phyloP scores from a whole-genome alignment of 2,113 vertebrate genomes.

The Colius striatus region DNA sequence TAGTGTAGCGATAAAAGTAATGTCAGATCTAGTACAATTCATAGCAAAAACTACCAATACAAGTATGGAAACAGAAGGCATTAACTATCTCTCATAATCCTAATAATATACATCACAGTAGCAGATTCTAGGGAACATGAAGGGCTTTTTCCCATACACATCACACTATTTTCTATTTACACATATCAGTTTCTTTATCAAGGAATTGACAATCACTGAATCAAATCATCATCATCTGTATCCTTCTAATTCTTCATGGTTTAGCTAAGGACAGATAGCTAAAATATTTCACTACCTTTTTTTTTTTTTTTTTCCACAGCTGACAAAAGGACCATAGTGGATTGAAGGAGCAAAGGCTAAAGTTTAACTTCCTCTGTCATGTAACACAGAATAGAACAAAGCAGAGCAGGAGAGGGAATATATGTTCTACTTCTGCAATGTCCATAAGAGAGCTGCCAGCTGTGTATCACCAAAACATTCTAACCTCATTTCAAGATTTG shows the following conservation, averaged over 20 bases:
- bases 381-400: background rate
- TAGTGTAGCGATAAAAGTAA: background rate
- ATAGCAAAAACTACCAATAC: background rate
- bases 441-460: background rate
- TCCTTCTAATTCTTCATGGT: background rate
- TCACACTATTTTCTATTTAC: background rate
- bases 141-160: background rate
- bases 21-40: background rate
- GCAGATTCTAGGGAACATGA: background rate
- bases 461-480: background rate
- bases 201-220: background rate
- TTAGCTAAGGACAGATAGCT: background rate
- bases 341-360: background rate
- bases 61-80: background rate
- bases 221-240: background rate
- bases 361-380: background rate
- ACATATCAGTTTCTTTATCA: background rate
- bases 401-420: accelerated
- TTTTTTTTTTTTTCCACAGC: background rate
- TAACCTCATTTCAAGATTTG: background rate
- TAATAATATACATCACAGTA: background rate
- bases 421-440: background rate
- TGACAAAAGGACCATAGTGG: background rate
- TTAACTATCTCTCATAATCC: background rate
- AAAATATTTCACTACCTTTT: background rate